Conservation (phyloP, 2,113 vertebrate species). For the Oreotrochilus melanogaster region DNA sequence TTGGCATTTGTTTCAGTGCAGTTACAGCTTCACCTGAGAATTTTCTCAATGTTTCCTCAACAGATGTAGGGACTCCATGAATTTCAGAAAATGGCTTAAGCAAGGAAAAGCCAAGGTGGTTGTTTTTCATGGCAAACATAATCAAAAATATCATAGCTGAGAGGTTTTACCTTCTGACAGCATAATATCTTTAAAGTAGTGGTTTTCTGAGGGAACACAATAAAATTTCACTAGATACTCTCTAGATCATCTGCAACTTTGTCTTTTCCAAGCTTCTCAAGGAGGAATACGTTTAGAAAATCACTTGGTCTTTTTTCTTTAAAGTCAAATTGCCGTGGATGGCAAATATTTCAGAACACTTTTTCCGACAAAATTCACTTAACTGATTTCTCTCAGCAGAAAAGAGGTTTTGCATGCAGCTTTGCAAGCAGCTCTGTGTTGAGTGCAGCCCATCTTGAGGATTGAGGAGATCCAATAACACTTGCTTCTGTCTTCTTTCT, state of each 20-base stretch:
- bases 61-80: background rate
- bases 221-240: background rate
- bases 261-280: background rate
- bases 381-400: background rate
- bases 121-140: background rate
- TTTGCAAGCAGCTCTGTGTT: background rate
- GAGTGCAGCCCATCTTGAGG: rapidly evolving
- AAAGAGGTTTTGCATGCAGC: background rate
- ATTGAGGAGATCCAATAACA: background rate
- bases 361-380: background rate
- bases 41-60: background rate
- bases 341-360: background rate
- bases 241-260: background rate
- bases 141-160: background rate
- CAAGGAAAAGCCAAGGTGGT: background rate
- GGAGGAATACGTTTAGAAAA: background rate
- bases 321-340: background rate
- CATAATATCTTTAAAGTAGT: background rate
- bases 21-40: background rate
- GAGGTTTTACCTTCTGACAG: background rate
- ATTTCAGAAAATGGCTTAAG: background rate
- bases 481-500: background rate
- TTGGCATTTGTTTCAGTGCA: background rate
- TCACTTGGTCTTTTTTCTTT: background rate
- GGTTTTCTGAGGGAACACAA: background rate